Base-by-base conservation (phyloP, 2,113 vertebrate species). In the Burhinus oedicnemus region DNA sequence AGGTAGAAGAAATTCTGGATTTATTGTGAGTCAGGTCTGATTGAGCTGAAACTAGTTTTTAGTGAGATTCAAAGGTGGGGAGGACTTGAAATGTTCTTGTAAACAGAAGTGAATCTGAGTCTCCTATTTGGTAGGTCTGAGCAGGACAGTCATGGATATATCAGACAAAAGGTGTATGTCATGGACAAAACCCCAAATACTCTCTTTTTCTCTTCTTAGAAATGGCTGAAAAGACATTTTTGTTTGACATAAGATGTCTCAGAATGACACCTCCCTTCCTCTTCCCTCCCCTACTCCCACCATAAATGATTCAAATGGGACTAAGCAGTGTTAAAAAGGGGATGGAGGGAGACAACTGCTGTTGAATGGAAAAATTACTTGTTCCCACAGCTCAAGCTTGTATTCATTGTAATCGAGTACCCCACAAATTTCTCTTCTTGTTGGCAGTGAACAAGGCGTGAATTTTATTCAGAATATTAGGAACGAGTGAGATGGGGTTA, bases 381-480 rank as follows among this genome's bases (percentile, higher is more conserved):
- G 22, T 79, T 87, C 36, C 83, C 27, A 74, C 40, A 58, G 42
- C 80, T 89, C 32, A 88, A 54, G 25, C 38, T 83, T 74, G 8
- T 75, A 61, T 83, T 83, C 62, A 57, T 32, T 2, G 5, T 52
- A 71, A 52, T 79, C 76, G 87, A 93, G 77, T 79, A 61, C 17
- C 16, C 44, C 44, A 54, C 0, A 0, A 91, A 52, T 82, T 89
- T 87, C 30, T 81, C 26, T 27, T 90, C 77, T 87, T 71, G 40
- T 82, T 95, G 74, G 80, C 87, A 80, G 65, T 54, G 69, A 95
- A 85, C 49, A 87, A 91, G 74, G 74, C 0, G 0, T 97, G 74
- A 95, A 84, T 97, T 97, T 95, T 96, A 94, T 91, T 93, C 80
- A 91, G 72, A 95, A 83, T 95, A 76, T 92, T 91, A 87, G 57